These are phyloP conservation scores for Merops nubicus DNA, from an alignment of 2,113 vertebrate genomes.

Conservation along the genomic window DNA sequence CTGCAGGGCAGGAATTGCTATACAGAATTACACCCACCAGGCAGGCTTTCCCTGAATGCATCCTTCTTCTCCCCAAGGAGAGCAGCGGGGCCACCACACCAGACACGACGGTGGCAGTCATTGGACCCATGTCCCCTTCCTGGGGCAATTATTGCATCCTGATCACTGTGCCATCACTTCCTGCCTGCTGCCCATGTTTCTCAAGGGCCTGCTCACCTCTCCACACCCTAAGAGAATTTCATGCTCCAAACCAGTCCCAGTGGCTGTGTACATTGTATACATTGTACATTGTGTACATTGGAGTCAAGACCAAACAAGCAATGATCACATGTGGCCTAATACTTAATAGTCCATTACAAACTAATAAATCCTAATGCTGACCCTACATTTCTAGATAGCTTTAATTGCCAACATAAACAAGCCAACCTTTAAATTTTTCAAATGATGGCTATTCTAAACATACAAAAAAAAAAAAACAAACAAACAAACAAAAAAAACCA, in stretches of 20 bases:
- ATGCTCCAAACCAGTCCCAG: background rate
- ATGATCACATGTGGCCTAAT: background rate
- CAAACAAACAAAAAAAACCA: background rate
- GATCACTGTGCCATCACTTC: background rate
- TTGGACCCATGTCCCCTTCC: background rate
- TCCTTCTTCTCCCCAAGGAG: background rate
- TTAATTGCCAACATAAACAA: background rate
- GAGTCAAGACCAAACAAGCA: background rate
- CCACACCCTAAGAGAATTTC: background rate
- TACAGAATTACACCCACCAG: background rate
- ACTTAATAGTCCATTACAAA: background rate
- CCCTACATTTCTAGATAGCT: background rate
- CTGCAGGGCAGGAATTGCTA: background rate
- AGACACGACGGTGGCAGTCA: accelerated
- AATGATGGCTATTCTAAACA: background rate
- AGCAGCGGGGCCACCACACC: background rate
- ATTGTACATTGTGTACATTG: accelerated
- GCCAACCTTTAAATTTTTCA: background rate
- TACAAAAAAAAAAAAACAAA: too few relatives aligned
- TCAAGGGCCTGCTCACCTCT: background rate
- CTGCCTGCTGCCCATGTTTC: accelerated
- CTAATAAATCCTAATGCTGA: background rate
- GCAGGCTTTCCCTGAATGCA: background rate
- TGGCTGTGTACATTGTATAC: accelerated
- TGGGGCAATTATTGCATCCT: background rate